Conservation (phyloP, 2,113 vertebrate species). For the Nyctereutes procyonoides region DNA sequence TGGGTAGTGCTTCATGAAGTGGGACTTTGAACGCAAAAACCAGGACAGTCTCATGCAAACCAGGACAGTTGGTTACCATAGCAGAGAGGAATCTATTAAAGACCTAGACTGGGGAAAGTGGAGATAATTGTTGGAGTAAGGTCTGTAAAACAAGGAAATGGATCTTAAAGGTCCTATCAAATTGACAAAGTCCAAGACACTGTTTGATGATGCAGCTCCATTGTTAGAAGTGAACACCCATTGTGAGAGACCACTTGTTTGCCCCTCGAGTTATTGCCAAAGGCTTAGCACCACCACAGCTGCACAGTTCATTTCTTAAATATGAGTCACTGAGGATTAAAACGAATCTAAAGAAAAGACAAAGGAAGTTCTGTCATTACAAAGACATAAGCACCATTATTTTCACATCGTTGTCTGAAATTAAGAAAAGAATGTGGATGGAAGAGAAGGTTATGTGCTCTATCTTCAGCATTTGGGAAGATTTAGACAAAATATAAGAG, state of each 20-base stretch:
- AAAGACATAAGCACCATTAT: slow-evolving; percentile 67
- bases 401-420: slow-evolving; percentile 58
- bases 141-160: slow-evolving; percentile 5
- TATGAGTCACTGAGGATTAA: slow-evolving; percentile 71
- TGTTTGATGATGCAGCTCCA: background rate
- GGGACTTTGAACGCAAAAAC: background rate
- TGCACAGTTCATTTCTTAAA: slow-evolving; percentile 68
- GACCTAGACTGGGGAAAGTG: background rate
- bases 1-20: background rate
- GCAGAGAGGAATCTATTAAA: background rate
- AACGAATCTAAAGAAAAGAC: slow-evolving; percentile 59
- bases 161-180: background rate
- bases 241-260: slow-evolving; percentile 59
- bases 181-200: background rate
- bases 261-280: slow-evolving; percentile 49
- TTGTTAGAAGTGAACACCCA: slow-evolving; percentile 19
- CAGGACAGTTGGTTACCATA: background rate
- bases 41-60: background rate
- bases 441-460: slow-evolving; percentile 4
- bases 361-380: slow-evolving; percentile 68
- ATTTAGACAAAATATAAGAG: slow-evolving; percentile 4
- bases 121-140: background rate
- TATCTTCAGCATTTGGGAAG: slow-evolving; percentile 48
- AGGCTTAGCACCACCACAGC: slow-evolving; percentile 54
- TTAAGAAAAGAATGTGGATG: slow-evolving; percentile 57